Percentiles rank a stretch among this genome's conserved stretches.
phyloP scores from a whole-genome alignment of 2,888 invertebrate genomes.

The Athripsodes cinereus region DNA sequence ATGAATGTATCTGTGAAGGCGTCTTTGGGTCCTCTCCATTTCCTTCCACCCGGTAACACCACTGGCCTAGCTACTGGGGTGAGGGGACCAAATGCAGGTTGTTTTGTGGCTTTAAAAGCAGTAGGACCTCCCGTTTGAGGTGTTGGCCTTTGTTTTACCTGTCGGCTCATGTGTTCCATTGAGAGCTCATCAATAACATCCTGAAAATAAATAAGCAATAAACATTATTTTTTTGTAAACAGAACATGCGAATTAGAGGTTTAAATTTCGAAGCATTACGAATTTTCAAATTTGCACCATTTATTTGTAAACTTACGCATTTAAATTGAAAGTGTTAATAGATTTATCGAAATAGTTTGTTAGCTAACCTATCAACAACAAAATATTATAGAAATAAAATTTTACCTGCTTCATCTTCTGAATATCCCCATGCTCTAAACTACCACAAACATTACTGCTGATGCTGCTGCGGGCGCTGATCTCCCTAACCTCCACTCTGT shows the following conservation, averaged over 20 bases:
- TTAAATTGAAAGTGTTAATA: no score
- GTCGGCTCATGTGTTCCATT: constrained; percentile 43
- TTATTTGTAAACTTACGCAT: no score
- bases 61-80: constrained; percentile 65
- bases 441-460: no score
- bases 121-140: constrained; percentile 38
- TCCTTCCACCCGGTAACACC: constrained; percentile 69
- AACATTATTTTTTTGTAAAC: no score
- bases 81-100: constrained; percentile 50
- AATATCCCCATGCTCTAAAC: no score
- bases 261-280: no score
- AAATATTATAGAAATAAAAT: no score
- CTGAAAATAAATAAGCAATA: constrained; percentile 27
- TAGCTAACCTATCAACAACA: no score
- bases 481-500: background rate
- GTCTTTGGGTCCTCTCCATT: constrained; percentile 77
- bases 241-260: no score
- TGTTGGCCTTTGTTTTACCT: constrained; percentile 45
- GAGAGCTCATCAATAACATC: constrained; percentile 41
- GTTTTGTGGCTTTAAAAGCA: constrained; percentile 34
- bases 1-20: constrained; percentile 87
- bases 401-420: no score
- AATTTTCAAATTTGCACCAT: no score
- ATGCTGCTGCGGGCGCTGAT: background rate
- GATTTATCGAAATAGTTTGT: no score